Conservation (phyloP, 2,113 vertebrate species). For the Amia ocellicauda region DNA sequence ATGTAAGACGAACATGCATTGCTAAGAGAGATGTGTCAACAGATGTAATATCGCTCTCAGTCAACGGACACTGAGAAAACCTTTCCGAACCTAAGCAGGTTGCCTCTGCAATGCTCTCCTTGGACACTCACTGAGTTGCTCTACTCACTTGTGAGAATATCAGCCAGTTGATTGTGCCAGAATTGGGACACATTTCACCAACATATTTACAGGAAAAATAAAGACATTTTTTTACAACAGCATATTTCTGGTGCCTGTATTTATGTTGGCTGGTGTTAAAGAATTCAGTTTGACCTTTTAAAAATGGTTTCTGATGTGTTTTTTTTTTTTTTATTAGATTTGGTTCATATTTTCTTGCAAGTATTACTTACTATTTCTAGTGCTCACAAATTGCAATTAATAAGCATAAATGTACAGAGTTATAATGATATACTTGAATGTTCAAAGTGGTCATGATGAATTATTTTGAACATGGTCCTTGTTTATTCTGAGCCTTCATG, state of each 20-base stretch:
- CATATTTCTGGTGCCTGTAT: slow-evolving; percentile 4
- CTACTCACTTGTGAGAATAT: slow-evolving; percentile 3
- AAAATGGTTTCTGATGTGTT: background rate
- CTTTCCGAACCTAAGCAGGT: background rate
- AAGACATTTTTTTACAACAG: too few relatives aligned
- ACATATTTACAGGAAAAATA: slow-evolving; percentile 15
- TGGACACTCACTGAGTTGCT: slow-evolving; percentile 18
- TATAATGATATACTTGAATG: too few relatives aligned
- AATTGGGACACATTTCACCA: slow-evolving; percentile 4
- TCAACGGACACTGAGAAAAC: too few relatives aligned
- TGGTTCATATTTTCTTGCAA: background rate
- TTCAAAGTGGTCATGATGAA: too few relatives aligned
- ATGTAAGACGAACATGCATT: too few relatives aligned
- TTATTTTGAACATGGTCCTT: too few relatives aligned
- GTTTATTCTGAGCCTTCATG: background rate
- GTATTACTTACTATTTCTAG: background rate
- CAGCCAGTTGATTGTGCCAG: background rate
- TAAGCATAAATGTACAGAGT: too few relatives aligned
- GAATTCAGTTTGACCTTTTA: background rate
- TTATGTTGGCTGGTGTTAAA: slow-evolving; percentile 10
- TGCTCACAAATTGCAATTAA: background rate
- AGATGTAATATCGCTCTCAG: too few relatives aligned
- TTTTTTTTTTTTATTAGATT: background rate
- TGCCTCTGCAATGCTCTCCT: slow-evolving; percentile 6
- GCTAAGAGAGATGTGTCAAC: too few relatives aligned